Base-by-base conservation (phyloP, 2,888 invertebrate genomes). In the Cerastis leucographa region DNA sequence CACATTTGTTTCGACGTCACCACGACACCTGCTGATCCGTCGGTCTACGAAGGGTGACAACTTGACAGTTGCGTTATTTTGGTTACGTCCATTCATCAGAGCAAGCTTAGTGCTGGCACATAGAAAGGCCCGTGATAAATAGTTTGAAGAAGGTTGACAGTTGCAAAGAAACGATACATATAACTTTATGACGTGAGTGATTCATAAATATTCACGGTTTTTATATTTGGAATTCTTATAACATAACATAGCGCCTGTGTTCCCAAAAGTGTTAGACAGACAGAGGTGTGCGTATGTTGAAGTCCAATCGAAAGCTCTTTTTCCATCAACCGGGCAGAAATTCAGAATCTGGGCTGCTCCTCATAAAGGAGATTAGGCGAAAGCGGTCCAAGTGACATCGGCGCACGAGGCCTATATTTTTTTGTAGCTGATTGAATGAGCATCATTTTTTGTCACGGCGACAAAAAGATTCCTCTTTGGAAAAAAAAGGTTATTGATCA, bases 81-180 rank as follows among this genome's bases (percentile, higher is more conserved):
- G 22, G 42, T 56, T 46, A 8, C 35, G 29, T 35, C 42, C 61
- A 64, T 68, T 25, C 64, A 25, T 71, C 44, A 71, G 71, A 35
- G 44, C 62, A 51, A 25, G 83, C 67, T 79, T 68, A 61, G 22
- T 35, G 35, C 35, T 17, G 29, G 8, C 29, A 42, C 62, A n/a
- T 29, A 17, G 35, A 17, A 11, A 12, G 54, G 40, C 29, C 29
- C 14, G 40, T 49, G 59, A 74, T 59, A 78, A 14, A 74, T 54
- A 67, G 56, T 64, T 68, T 64, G 76, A 67, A 67, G 35, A 42
- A 61, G 80, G 76, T 76, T 29, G 66, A 73, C 59, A 66, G 19
- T 40, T 14, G 59, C 59, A 14, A 46, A 54, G 54, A 56, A 12
- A 64, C 17, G 29, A 42, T 44, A 19, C 1, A 35, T 19, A 35